A percentile compares a stretch with the other conserved stretches of the same genome.
Evolutionary conservation across 2,888 invertebrate species (phyloP).

Genomic region (Lithosia quadra): DNA sequence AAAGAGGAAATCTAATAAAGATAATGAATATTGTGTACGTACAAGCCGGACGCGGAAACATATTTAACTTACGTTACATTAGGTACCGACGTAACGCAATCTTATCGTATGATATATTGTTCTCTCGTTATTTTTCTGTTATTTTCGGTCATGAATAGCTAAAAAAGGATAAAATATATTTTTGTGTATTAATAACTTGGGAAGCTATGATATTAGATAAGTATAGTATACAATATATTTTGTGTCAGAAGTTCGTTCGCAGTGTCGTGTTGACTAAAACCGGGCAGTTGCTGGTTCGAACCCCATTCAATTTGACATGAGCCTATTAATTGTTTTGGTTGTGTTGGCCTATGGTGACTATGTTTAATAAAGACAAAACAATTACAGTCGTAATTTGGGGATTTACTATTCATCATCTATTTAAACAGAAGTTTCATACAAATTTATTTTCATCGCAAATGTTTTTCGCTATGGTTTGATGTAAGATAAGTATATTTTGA

Average conservation of each 20-base stretch:
- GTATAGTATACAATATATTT: no score
- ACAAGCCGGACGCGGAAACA: conserved; percentile 20
- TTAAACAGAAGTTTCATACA: not conserved
- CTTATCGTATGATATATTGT: conserved; percentile 1
- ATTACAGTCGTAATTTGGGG: not conserved
- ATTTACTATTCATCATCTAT: not conserved
- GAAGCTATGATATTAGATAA: no score
- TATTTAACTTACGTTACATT: conserved; percentile 13
- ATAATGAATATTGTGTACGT: conserved; percentile 30
- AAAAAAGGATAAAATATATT: not conserved
- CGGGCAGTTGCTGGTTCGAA: not conserved
- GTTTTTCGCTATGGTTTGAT: conserved; percentile 26
- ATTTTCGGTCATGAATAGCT: not conserved
- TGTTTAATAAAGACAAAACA: no score
- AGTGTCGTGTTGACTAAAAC: not conserved
- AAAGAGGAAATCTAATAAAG: conserved; percentile 33
- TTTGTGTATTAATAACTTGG: no score
- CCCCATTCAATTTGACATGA: not conserved
- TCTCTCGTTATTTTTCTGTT: not conserved
- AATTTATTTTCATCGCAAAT: not conserved
- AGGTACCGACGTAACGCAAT: not conserved
- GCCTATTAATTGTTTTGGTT: not conserved
- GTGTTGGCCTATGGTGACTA: not conserved
- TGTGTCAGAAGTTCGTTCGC: no score
- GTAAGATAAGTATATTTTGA: conserved; percentile 46